Evolutionary conservation across 2,888 invertebrate species (phyloP), one percentile per base, ranked within the genome.

Genomic region (Buathra laborator): DNA sequence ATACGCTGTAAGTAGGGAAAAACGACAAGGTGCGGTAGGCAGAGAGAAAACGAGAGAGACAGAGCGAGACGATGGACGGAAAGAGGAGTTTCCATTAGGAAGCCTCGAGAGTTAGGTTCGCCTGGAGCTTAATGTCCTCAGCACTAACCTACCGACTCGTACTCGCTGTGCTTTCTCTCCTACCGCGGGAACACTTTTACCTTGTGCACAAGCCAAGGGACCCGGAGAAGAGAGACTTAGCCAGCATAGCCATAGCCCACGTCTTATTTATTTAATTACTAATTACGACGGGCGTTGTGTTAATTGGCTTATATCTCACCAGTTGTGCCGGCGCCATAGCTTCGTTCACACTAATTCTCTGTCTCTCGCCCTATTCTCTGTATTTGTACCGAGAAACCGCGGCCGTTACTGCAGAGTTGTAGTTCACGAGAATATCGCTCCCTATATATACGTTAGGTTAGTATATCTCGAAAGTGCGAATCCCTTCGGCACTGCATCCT

Each of bases 181-280:
- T 48, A 72, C 76, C 76, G 24, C 70, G 72, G 37, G 51, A 85
- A 72, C 67, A 83, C 75, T 85, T 83, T 82, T 80, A 72, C 62
- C 79, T 32, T 46, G 56, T 29, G 43, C 64, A 1, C 59, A 48
- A 24, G 62, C 62, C 53, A 32, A 24, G 51, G 14, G 14, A 12
- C 24, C 64, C 43, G 24, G 56, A 62, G 43, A 51, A 46, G 66
- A 32, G 53, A 46, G 51, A 66, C 44, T 79, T 76, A 32, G 29
- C 59, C 29, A 32, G 44, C 71, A 59, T 77, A 72, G 43, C 71
- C 78, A 56, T 53, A 46, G 53, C 59, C 64, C 51, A 70, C 82
- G 83, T 83, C 85, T 86, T 85, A 83, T 85, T 86, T 85, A 86
- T 86, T 85, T 86, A 86, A 86, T 86, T 86, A 86, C 85, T 85